Conservation (phyloP, 1,140 invertebrate species). For the Neodiprion pinetum region DNA sequence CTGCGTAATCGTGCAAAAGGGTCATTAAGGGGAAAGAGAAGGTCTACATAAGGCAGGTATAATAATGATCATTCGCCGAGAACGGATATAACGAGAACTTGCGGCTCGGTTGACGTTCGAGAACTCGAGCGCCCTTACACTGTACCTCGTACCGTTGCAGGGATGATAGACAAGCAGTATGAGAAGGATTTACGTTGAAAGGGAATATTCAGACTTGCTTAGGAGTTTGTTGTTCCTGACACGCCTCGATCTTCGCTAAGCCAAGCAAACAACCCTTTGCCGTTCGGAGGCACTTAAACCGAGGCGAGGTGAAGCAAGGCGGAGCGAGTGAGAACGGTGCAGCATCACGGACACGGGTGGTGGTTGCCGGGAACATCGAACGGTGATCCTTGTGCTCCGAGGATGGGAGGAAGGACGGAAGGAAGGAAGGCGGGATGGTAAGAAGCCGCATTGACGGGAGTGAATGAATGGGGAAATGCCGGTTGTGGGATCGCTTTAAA, state of each 20-base stretch:
- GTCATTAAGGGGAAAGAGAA: no score
- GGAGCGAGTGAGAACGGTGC: background rate
- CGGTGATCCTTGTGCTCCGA: slow-evolving; percentile 23
- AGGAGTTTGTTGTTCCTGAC: slow-evolving; percentile 4
- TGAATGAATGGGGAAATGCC: slow-evolving; percentile 16
- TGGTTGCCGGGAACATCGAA: background rate
- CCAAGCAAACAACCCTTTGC: slow-evolving; percentile 7
- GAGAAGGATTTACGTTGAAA: background rate
- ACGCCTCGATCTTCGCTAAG: slow-evolving; percentile 6
- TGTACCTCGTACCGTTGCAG: no score
- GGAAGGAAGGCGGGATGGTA: slow-evolving; percentile 11
- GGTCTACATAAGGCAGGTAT: no score
- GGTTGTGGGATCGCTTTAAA: slow-evolving; percentile 44
- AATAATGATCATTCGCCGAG: no score
- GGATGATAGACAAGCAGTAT: no score
- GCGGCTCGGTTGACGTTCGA: no score
- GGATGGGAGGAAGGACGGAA: slow-evolving; percentile 17
- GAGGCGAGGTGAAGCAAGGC: background rate
- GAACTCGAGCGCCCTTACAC: no score
- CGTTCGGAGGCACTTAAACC: background rate
- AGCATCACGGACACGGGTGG: background rate
- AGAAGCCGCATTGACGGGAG: slow-evolving; percentile 11
- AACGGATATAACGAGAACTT: no score
- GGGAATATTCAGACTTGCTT: slow-evolving; percentile 3
- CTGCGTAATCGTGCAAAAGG: no score